A percentile compares a stretch with the other conserved stretches of the same genome.
Evolutionary conservation across 2,888 invertebrate genomes (phyloP).

Genomic region (Cerastis leucographa): DNA sequence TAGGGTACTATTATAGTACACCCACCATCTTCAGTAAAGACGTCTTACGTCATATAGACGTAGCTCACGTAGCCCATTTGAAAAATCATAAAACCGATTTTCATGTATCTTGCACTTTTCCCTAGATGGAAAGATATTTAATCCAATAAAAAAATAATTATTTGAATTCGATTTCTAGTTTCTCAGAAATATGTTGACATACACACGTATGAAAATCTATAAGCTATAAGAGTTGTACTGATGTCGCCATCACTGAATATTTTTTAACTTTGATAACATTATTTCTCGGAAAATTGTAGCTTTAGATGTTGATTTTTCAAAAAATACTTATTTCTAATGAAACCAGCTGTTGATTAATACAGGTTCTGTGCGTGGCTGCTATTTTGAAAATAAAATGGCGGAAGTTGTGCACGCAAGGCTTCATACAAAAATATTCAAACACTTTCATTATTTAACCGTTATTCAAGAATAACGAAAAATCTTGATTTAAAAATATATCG

Average conservation of each 20-base stretch:
- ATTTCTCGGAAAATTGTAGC: background rate
- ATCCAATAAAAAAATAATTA: background rate
- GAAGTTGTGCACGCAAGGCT: background rate
- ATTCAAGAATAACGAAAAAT: background rate
- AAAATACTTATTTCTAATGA: background rate
- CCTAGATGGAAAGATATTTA: background rate
- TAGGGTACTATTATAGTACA: background rate
- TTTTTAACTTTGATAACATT: background rate
- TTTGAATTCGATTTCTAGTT: background rate
- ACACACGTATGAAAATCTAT: background rate
- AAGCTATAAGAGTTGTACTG: background rate
- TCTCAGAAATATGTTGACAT: background rate
- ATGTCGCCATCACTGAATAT: background rate
- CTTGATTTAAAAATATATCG: background rate
- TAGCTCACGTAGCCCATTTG: background rate
- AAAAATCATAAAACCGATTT: background rate
- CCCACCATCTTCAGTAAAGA: background rate
- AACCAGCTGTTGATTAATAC: background rate
- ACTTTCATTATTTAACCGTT: background rate
- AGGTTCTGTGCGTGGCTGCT: background rate
- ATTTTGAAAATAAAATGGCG: background rate
- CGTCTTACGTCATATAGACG: no score
- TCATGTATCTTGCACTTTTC: background rate
- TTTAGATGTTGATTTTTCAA: background rate
- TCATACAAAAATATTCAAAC: background rate